These are phyloP conservation scores for Desmophyllum pertusum DNA, from an alignment of 92 coral and sea anemone species.

Conservation along the genomic window DNA sequence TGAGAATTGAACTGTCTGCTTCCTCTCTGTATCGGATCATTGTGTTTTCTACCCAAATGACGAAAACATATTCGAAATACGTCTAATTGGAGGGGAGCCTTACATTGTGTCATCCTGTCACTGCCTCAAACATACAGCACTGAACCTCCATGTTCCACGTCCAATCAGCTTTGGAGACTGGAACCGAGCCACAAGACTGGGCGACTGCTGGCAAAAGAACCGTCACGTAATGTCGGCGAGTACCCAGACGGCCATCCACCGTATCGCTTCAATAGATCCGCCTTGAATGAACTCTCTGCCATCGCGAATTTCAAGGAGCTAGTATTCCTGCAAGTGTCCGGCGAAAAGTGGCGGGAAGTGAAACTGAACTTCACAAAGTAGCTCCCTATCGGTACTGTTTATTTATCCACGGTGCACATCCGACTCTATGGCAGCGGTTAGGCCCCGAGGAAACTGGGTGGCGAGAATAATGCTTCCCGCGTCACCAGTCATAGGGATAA, in stretches of 20 bases:
- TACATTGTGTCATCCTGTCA: conserved; percentile 30
- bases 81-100: no score
- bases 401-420: conserved; percentile 64
- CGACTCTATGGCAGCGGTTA: conserved; percentile 25
- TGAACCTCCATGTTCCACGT: not conserved
- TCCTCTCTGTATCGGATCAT: no score
- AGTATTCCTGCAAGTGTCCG: not conserved
- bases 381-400: conserved; percentile 48
- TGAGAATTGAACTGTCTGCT: no score
- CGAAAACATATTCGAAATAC: no score
- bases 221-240: no score
- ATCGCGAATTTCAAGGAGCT: conserved; percentile 54
- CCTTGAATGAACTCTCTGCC: conserved; percentile 32
- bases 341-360: not conserved
- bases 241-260: conserved; percentile 16
- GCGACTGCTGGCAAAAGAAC: conserved; percentile 39
- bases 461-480: conserved; percentile 52
- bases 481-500: conserved; percentile 39
- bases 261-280: conserved; percentile 35
- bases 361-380: conserved; percentile 45
- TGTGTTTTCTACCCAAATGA: no score
- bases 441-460: conserved; percentile 52
- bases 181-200: conserved; percentile 26
- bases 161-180: conserved; percentile 6
- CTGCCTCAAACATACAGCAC: conserved; percentile 44